Conservation (phyloP, 2,888 invertebrate species). For the Aquatica leii region DNA sequence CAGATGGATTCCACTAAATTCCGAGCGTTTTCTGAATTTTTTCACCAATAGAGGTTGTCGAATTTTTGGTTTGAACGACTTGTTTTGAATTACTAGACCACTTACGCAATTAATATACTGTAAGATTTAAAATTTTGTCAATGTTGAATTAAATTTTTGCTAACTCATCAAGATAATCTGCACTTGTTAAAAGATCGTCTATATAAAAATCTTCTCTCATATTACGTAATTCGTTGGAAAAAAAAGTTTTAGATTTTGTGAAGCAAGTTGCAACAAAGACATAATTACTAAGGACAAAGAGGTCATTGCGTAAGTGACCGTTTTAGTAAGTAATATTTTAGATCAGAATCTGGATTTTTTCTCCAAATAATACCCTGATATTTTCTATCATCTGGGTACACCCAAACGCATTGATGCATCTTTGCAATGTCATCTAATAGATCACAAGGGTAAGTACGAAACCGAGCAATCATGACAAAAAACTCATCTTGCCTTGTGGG, state of each 20-base stretch:
- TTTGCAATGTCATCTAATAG: too few relatives aligned
- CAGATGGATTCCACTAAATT: conserved; percentile 10
- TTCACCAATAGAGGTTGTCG: not conserved
- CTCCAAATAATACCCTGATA: not conserved
- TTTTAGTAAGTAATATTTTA: too few relatives aligned
- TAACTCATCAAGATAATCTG: not conserved
- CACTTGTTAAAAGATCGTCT: conserved; percentile 8
- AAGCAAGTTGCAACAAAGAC: conserved; percentile 1
- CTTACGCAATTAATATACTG: not conserved
- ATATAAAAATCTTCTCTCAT: conserved; percentile 11
- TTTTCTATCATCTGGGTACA: not conserved
- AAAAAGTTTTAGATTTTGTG: not conserved
- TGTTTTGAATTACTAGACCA: not conserved
- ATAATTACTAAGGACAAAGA: conserved; percentile 4
- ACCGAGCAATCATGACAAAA: conserved; percentile 6
- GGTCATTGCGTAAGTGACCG: conserved; percentile 13
- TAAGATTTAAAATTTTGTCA: not conserved
- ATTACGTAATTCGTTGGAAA: not conserved
- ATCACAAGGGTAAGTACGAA: conserved; percentile 1
- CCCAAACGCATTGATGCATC: conserved; percentile 20
- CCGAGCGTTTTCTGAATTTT: conserved; percentile 17
- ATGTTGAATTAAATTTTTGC: not conserved
- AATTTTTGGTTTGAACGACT: not conserved
- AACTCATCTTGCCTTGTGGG: not conserved
- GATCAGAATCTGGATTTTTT: not conserved